Evolutionary conservation across 1,140 invertebrate species (phyloP), one percentile per base, ranked within the genome.

Genomic region (Acyrthosiphon pisum): DNA sequence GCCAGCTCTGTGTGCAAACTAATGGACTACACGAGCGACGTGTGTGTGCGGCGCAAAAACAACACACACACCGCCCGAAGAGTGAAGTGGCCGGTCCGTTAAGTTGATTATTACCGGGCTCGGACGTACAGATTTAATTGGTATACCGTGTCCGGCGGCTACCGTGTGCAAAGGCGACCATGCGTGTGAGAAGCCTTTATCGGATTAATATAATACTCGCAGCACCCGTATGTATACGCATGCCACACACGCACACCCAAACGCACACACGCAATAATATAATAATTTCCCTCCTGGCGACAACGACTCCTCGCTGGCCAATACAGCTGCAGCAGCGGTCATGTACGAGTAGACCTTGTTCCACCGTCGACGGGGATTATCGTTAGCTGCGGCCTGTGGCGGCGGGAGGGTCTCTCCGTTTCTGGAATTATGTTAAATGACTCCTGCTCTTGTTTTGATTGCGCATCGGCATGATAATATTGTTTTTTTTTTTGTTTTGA

Each of bases 81-180:
- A 53, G 87, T n/a, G 87, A 89, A 89, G 87, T 89, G 87, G 87
- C 87, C 30, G 46, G 44, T 35, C 87, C 7, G 87, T 89, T 89
- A 89, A 89, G 87, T 89, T 89, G 87, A 89, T 89, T 89, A 89
- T 89, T 89, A 89, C 87, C 87, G 87, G n/a, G 48, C 87, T 50
- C 87, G 87, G 87, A 89, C 87, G 48, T 50, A 37, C 88, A 56
- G 88, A 89, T 91, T 91, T 91, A 91, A 91, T 91, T 91, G 60
- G 90, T 76, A 76, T 91, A 76, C 90, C 90, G 90, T 91, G 90
- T 91, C 53, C 60, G 90, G 90, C 37, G 90, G 53, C 23, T 18
- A 30, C 22, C 1, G 41, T 4, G 11, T n/a, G 56, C 22, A 89
- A 89, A 56, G 88, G 88, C 88, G 89, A 68, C 41, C 89, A 41